Conservation (phyloP, 1,140 invertebrate genomes). For the Lepidurus arcticus region DNA sequence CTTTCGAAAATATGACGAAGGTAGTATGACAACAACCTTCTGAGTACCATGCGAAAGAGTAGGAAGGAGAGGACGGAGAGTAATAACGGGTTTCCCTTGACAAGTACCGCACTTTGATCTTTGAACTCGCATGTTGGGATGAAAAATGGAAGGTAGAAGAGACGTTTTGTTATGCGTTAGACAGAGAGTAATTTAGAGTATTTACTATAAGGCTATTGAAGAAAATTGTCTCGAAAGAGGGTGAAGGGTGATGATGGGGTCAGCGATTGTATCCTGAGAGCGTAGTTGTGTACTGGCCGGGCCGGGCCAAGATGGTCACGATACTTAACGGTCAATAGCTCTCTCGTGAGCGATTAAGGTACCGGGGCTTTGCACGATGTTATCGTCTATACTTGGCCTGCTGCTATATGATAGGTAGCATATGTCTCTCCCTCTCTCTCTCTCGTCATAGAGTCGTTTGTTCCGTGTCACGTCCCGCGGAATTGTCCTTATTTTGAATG, state of each 20-base stretch:
- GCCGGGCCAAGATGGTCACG: background rate
- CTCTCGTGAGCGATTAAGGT: background rate
- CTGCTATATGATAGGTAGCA: background rate
- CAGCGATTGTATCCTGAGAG: background rate
- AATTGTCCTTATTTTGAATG: slow-evolving; percentile 17
- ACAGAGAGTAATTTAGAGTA: too few relatives aligned
- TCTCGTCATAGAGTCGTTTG: slow-evolving; percentile 2
- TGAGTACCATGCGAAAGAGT: too few relatives aligned
- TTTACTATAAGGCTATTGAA: background rate
- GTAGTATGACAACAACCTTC: too few relatives aligned
- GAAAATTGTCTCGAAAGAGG: background rate
- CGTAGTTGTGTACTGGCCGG: background rate
- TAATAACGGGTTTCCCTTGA: slow-evolving; percentile 4
- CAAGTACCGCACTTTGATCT: background rate
- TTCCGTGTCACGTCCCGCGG: background rate
- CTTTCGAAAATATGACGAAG: too few relatives aligned
- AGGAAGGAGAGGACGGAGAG: background rate
- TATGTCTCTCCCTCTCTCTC: background rate
- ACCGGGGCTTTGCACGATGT: background rate
- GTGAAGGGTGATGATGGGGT: background rate
- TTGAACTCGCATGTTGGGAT: background rate
- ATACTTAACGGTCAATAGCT: slow-evolving; percentile 11
- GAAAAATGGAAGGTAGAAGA: background rate
- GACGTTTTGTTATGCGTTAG: too few relatives aligned
- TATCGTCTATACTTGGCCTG: background rate